Evolutionary conservation across 2,797 vertebrate species (phyloP).

Genomic region (Phyllotis vaccarum): DNA sequence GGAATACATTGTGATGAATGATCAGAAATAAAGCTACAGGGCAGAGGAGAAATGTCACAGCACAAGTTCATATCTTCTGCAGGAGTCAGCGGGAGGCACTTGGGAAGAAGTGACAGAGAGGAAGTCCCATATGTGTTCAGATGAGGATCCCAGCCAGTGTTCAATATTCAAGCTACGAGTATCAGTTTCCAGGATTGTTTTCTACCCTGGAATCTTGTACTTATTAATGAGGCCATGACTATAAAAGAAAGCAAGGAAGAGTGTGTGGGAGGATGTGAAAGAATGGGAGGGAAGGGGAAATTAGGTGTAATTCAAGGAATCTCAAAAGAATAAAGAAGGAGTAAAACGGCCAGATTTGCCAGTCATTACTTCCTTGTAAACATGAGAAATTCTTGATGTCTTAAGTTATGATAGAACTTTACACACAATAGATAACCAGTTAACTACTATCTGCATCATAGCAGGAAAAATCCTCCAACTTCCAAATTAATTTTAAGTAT

Average conservation of each 20-base stretch:
- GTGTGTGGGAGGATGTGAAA: neutral
- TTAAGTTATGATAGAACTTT: neutral
- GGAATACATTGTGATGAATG: neutral
- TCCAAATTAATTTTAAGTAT: neutral
- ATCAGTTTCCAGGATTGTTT: neutral
- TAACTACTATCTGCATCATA: neutral
- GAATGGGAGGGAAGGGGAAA: no score
- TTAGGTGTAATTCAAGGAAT: neutral
- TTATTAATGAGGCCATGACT: neutral
- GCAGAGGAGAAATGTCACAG: neutral
- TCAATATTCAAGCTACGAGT: slow-evolving; percentile 7
- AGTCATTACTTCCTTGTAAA: neutral
- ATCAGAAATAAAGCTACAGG: neutral
- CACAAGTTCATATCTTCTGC: neutral
- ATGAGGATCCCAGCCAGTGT: neutral
- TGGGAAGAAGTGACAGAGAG: neutral
- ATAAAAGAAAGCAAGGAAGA: neutral
- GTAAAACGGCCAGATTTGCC: neutral
- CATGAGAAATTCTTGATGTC: neutral
- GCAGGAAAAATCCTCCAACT: neutral
- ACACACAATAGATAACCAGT: neutral
- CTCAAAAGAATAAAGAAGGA: neutral
- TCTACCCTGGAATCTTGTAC: neutral
- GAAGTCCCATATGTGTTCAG: neutral
- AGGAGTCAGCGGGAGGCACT: no score